Percentiles rank a stretch among this genome's conserved stretches.
These are phyloP conservation scores for Brienomyrus brachyistius DNA, from an alignment of 2,113 vertebrate species.

Conservation along the genomic window DNA sequence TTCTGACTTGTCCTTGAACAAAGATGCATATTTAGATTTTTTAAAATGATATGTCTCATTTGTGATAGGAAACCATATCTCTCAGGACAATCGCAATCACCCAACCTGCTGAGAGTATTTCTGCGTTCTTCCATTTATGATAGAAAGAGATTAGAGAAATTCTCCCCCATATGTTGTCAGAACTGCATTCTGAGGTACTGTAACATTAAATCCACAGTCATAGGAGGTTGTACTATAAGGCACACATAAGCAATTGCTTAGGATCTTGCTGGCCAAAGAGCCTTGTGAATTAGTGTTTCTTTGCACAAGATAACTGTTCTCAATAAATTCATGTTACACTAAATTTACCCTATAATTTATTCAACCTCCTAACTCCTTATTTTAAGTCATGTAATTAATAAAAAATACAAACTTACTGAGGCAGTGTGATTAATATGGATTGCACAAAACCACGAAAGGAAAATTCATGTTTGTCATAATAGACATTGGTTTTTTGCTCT, in stretches of 20 bases:
- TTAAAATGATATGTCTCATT: neutral
- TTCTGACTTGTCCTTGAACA: neutral
- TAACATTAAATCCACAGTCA: neutral
- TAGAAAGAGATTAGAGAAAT: neutral
- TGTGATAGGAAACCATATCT: neutral
- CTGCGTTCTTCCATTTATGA: neutral
- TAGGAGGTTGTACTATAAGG: neutral
- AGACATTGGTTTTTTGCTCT: neutral
- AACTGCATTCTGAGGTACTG: neutral
- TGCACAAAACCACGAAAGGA: neutral
- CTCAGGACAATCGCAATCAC: neutral
- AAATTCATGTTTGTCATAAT: neutral
- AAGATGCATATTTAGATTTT: no score
- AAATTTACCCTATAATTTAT: neutral
- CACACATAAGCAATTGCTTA: neutral
- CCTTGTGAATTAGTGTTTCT: neutral
- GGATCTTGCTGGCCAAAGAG: neutral
- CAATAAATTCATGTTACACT: neutral
- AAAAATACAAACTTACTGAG: neutral
- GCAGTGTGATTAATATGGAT: neutral
- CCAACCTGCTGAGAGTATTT: neutral
- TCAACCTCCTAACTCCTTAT: neutral
- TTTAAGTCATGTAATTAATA: neutral
- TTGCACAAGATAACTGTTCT: neutral
- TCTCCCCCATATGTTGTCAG: neutral